These are phyloP conservation scores for Epicampocera succincta DNA, from an alignment of 2,888 invertebrate species.

Conservation along the genomic window DNA sequence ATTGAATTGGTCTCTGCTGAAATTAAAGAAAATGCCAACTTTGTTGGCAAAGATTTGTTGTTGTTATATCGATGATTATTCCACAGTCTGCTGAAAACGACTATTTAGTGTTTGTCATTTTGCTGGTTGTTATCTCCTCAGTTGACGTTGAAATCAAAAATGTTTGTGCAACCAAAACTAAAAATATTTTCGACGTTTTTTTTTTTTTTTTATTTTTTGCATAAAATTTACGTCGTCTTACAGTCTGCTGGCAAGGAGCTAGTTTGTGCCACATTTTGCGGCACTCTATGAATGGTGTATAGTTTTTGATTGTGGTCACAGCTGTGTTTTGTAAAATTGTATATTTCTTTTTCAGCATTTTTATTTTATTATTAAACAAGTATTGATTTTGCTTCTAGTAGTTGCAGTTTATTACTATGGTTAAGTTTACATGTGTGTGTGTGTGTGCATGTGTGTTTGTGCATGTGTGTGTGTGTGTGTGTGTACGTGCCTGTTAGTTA, in stretches of 20 bases:
- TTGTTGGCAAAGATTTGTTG: constrained; percentile 32
- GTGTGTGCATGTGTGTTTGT: background rate
- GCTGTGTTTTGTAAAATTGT: constrained; percentile 58
- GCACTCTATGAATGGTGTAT: constrained; percentile 14
- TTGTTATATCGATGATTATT: constrained; percentile 34
- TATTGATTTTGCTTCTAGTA: constrained; percentile 60
- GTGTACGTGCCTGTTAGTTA: constrained; percentile 9
- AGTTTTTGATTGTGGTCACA: constrained; percentile 60
- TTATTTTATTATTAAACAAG: constrained; percentile 50
- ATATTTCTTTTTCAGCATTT: constrained; percentile 30
- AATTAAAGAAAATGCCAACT: constrained; percentile 13
- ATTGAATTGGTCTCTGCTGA: constrained; percentile 2
- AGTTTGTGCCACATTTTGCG: constrained; percentile 42
- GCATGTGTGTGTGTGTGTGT: background rate
- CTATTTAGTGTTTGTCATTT: constrained; percentile 45
- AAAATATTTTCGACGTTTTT: background rate
- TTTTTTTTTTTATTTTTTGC: constrained; percentile 27
- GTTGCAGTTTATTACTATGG: constrained; percentile 21
- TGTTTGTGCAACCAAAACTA: constrained; percentile 8
- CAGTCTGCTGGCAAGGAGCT: constrained; percentile 36
- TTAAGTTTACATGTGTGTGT: background rate
- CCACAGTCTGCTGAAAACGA: constrained; percentile 49
- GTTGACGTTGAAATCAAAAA: constrained; percentile 57
- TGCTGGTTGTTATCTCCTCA: constrained; percentile 23
- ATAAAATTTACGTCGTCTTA: constrained; percentile 51